Conservation (phyloP, 2,888 invertebrate species). For the Parnassius glacialis region DNA sequence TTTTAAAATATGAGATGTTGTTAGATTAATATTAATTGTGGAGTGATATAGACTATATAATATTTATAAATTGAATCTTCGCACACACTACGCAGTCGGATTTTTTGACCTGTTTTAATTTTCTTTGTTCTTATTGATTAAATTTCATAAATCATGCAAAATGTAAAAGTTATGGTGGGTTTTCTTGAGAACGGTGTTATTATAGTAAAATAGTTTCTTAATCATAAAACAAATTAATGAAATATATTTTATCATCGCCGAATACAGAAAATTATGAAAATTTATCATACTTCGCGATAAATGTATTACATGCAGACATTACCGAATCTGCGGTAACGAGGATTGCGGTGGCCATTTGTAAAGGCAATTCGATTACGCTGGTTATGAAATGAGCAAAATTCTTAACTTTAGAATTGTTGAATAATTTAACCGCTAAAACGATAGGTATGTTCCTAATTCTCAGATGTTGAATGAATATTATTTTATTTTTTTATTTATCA, state of each 20-base stretch:
- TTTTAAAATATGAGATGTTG: too few species aligned
- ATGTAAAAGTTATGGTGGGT: too few species aligned
- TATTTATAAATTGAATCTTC: too few species aligned
- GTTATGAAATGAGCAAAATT: slow-evolving; percentile 5
- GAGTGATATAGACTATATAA: too few species aligned
- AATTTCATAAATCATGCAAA: too few species aligned
- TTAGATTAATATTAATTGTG: too few species aligned
- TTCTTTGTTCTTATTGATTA: too few species aligned
- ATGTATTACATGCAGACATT: slow-evolving; percentile 20
- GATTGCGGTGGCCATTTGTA: slow-evolving; percentile 21
- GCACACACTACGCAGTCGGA: too few species aligned
- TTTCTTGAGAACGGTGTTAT: too few species aligned
- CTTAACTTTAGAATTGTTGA: slow-evolving; percentile 17
- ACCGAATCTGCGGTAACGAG: slow-evolving; percentile 13
- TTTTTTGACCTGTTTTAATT: too few species aligned
- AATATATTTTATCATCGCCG: background rate
- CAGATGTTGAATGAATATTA: too few species aligned
- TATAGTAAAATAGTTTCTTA: background rate
- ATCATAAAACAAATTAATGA: background rate
- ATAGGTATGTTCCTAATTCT: background rate
- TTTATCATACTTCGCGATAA: slow-evolving; percentile 21
- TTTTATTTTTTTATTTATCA: too few species aligned
- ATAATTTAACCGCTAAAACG: slow-evolving; percentile 10
- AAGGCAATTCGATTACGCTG: slow-evolving; percentile 22
- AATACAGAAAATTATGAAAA: slow-evolving; percentile 8